A percentile compares a stretch with the other conserved stretches of the same genome.
phyloP scores from a whole-genome alignment of 2,113 vertebrate species.

The Pongo pygmaeus region DNA sequence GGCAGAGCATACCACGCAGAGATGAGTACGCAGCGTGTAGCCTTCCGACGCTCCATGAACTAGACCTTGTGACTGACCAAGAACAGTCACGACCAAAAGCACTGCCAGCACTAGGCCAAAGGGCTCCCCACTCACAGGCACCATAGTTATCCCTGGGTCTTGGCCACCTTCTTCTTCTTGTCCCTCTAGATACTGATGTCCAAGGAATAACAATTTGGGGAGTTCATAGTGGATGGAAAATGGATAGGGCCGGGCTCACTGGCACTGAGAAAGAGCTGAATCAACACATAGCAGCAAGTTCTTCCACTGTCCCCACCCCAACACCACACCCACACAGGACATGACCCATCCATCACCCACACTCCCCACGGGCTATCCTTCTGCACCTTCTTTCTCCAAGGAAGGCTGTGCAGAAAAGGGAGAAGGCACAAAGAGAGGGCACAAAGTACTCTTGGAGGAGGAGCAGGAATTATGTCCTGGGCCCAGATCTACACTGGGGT shows the following conservation, averaged over 20 bases:
- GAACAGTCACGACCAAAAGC: neutral
- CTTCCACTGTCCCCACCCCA: neutral
- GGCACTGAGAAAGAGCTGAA: neutral
- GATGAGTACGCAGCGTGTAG: rapidly evolving
- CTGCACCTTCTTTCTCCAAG: neutral
- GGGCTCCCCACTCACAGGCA: neutral
- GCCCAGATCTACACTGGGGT: too few species aligned
- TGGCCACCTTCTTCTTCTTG: neutral
- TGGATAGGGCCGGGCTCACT: rapidly evolving
- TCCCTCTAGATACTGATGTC: neutral
- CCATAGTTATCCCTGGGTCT: neutral
- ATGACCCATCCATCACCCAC: neutral
- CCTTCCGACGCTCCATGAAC: neutral
- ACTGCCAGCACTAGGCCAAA: neutral
- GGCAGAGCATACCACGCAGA: neutral
- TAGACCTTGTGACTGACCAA: neutral
- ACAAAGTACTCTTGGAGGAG: too few species aligned
- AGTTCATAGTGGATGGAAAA: neutral
- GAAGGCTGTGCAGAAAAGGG: neutral
- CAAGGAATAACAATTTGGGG: neutral
- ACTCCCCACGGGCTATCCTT: neutral
- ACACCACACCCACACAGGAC: neutral
- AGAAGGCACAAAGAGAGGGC: neutral
- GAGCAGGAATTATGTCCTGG: neutral
- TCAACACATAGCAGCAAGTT: neutral